Base-by-base conservation (phyloP, 2,888 invertebrate genomes). In the Aphidius colemani region DNA sequence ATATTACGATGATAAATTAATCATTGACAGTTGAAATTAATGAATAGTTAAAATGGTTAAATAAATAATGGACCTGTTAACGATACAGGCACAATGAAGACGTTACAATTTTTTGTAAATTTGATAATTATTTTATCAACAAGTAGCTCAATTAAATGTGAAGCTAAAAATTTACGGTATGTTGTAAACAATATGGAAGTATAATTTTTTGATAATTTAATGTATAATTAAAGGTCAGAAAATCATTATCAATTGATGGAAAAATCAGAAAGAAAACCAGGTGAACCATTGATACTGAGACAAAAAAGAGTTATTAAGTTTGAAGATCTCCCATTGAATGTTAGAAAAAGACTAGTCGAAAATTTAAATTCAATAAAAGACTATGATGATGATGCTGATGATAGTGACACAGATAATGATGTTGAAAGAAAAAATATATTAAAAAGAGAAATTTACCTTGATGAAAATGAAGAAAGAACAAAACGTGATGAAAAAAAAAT, bases 281-380 rank as follows among this genome's bases (percentile, higher is more conserved):
- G 51, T 48, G 43, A 41, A 7, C 41, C 49, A 8, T 49, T 59
- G 13, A 43, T 50, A 4, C 13, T 59, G 7, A 46, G 59, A 40
- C 46, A 59, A 43, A 59, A 59, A 59, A 39, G 60, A 8, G 43
- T 43, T 11, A 43, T 59, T 11, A 59, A 40, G 7, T 60, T 51
- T 30, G 53, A 60, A 9, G 60, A 60, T 51, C 41, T 60, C 1
- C 60, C 60, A 7, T 43, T 45, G 44, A 60, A 51, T 51, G 44
- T 60, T n/a, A 51, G 30, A 43, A 60, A 60, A 44, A 13, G 60
- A 43, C 30, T 60, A 7, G 53, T 51, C 44, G 44, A 60, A 18
- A 60, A 60, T 53, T 45, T 60, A 39, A 41, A 60, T 13, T 51
- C 60, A 51, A 60, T 60, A 60, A 44, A 51, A 13, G 60, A 60